These are phyloP conservation scores for Enteromius treurensis DNA, from an alignment of 2,797 vertebrate genomes.

Conservation along the genomic window DNA sequence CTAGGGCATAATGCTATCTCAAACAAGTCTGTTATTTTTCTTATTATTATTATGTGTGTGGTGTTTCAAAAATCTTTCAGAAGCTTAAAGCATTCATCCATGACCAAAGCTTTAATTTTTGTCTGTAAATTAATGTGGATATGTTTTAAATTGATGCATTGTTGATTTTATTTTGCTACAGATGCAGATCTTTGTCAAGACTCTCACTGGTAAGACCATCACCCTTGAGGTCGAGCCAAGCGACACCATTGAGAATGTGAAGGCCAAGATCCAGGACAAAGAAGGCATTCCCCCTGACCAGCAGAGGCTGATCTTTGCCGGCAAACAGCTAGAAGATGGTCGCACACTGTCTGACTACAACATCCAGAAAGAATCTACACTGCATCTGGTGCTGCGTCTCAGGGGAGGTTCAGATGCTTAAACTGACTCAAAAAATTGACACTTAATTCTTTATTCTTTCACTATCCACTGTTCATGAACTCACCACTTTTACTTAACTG, in stretches of 20 bases:
- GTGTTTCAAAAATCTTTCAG: neutral
- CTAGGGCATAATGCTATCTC: neutral
- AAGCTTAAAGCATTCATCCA: neutral
- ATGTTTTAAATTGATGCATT: neutral
- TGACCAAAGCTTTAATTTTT: neutral
- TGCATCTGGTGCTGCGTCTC: conserved; percentile 39
- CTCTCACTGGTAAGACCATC: conserved; percentile 6
- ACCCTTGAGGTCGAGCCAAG: conserved; percentile 14
- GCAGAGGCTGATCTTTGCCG: conserved; percentile 18
- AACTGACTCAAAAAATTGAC: conserved; percentile 25
- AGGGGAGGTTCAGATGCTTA: conserved; percentile 54
- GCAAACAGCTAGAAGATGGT: conserved; percentile 22
- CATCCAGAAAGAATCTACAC: conserved; percentile 47
- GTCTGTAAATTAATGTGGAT: neutral
- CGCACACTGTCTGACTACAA: conserved; percentile 55
- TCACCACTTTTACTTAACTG: neutral
- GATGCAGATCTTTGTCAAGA: conserved; percentile 70
- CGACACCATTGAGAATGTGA: conserved; percentile 20
- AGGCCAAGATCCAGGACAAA: conserved; percentile 17
- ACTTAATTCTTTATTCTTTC: neutral
- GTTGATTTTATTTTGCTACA: neutral
- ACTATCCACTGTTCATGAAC: conserved; percentile 4
- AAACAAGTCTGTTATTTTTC: neutral
- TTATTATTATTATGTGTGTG: too few relatives aligned
- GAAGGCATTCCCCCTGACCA: conserved; percentile 32